Evolutionary conservation across 2,113 vertebrate species (phyloP).

Genomic region (Gila orcuttii): DNA sequence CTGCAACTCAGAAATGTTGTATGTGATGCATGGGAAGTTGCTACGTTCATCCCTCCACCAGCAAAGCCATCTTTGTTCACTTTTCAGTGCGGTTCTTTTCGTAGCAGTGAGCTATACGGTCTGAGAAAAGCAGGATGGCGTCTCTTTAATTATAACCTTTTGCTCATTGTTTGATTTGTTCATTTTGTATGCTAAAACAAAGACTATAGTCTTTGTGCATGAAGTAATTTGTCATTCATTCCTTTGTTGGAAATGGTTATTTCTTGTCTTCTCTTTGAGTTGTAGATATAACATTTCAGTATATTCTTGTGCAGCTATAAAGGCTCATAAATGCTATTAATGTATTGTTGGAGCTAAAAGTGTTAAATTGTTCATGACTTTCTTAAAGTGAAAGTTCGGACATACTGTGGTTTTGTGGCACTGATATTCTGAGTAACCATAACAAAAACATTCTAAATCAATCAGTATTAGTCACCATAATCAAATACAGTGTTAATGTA

Average conservation of each 20-base stretch:
- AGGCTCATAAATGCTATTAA: conserved; percentile 54
- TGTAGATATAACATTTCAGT: conserved; percentile 59
- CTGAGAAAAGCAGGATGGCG: conserved; percentile 55
- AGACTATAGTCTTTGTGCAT: conserved; percentile 75
- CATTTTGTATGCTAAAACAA: conserved; percentile 63
- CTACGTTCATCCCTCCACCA: conserved; percentile 24
- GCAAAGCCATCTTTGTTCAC: conserved; percentile 30
- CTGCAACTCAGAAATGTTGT: not conserved
- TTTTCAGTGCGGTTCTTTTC: conserved; percentile 33
- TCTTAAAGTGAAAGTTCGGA: not conserved
- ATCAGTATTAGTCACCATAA: not conserved
- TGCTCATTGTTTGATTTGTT: conserved; percentile 53
- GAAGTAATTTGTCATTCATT: conserved; percentile 76
- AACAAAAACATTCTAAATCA: not conserved
- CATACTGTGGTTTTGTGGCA: not conserved
- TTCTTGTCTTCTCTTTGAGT: conserved; percentile 60
- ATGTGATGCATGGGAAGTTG: conserved; percentile 8
- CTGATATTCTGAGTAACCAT: not conserved
- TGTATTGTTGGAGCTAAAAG: conserved; percentile 43
- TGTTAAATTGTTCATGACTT: conserved; percentile 48
- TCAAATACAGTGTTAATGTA: not conserved
- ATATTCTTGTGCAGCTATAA: conserved; percentile 53
- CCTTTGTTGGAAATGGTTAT: conserved; percentile 68
- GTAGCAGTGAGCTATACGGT: not conserved
- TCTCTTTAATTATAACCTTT: conserved; percentile 57